These are phyloP conservation scores for Triplophysa rosa DNA, from an alignment of 2,113 vertebrate species.

Conservation along the genomic window DNA sequence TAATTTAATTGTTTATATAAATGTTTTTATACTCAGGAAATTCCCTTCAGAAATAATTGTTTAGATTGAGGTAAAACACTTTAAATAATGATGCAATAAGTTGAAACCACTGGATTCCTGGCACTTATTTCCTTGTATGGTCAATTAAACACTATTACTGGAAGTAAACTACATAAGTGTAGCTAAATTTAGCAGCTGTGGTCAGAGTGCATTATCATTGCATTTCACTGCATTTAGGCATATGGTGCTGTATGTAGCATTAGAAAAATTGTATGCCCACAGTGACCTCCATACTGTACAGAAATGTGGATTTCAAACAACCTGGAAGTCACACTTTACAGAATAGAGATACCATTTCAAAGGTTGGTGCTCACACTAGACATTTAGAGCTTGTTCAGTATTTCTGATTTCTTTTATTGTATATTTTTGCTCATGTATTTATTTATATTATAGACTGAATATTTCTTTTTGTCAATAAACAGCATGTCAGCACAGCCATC, in stretches of 20 bases:
- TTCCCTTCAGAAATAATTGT: not conserved
- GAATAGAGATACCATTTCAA: not conserved
- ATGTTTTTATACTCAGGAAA: constrained; percentile 46
- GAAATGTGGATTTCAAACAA: constrained; percentile 1
- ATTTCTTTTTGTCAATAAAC: constrained; percentile 69
- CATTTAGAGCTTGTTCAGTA: not conserved
- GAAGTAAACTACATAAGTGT: constrained; percentile 1
- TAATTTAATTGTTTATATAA: not conserved
- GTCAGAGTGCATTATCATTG: not conserved
- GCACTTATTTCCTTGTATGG: constrained; percentile 24
- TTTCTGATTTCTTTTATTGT: constrained; percentile 8
- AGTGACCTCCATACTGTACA: not conserved
- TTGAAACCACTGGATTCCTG: constrained; percentile 7
- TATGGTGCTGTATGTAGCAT: not conserved
- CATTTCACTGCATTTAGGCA: not conserved
- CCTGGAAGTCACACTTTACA: not conserved
- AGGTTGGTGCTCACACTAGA: not conserved
- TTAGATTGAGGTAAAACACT: constrained; percentile 28
- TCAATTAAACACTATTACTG: constrained; percentile 12
- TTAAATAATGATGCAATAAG: constrained; percentile 12
- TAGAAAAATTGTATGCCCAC: not conserved
- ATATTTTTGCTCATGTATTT: constrained; percentile 53
- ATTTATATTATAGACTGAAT: constrained; percentile 48
- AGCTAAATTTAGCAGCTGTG: not conserved
- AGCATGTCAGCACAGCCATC: not conserved